Evolutionary conservation across 2,113 vertebrate genomes (phyloP).

Genomic region (Dromiciops gliroides): DNA sequence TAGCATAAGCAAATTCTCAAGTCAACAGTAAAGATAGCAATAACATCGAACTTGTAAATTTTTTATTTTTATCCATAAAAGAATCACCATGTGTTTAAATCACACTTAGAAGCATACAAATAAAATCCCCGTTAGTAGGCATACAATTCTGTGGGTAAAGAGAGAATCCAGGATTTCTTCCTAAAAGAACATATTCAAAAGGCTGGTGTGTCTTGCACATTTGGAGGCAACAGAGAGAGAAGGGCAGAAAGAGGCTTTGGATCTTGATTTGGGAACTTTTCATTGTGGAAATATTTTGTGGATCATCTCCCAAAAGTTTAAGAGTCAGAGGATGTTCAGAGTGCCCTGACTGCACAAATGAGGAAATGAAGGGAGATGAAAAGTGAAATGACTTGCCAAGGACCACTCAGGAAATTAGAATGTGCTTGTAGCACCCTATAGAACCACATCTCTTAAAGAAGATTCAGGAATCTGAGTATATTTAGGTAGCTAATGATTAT

Average conservation of each 20-base stretch:
- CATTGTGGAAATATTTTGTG: slow-evolving; percentile 22
- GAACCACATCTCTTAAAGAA: neutral
- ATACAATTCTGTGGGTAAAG: slow-evolving; percentile 27
- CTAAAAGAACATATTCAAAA: slow-evolving; percentile 6
- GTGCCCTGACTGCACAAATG: slow-evolving; percentile 24
- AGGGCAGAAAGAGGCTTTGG: neutral
- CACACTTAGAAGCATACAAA: slow-evolving; percentile 60
- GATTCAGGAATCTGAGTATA: neutral
- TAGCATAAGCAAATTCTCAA: slow-evolving; percentile 54
- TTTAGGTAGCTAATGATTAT: neutral
- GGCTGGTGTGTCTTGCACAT: neutral
- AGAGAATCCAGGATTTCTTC: slow-evolving; percentile 46
- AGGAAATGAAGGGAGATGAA: slow-evolving; percentile 55
- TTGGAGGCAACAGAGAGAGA: slow-evolving; percentile 29
- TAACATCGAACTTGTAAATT: slow-evolving; percentile 65
- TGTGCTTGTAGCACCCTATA: slow-evolving; percentile 5
- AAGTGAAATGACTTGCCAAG: slow-evolving; percentile 22
- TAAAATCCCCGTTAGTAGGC: slow-evolving; percentile 56
- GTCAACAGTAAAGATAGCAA: slow-evolving; percentile 66
- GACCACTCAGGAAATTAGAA: neutral
- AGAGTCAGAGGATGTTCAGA: neutral
- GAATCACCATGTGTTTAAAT: slow-evolving; percentile 68
- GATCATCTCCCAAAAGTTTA: neutral
- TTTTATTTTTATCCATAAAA: slow-evolving; percentile 68
- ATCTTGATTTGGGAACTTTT: slow-evolving; percentile 41